Percentiles rank a stretch among this genome's conserved stretches.
Conservation (phyloP, 2,113 vertebrate species). For the Ptychochromis oligacanthus region DNA sequence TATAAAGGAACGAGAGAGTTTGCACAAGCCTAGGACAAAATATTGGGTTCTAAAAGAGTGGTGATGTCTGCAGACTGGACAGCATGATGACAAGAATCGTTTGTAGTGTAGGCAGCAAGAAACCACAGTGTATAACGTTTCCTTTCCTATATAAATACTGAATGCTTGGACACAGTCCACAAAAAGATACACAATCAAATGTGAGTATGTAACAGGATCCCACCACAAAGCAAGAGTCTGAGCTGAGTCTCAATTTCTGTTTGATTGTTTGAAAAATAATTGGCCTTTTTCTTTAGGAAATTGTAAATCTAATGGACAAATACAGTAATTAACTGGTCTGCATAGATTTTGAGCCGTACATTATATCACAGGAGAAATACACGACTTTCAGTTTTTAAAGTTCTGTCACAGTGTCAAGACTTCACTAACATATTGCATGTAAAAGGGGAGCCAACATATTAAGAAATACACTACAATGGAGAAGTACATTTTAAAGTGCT, state of each 20-base stretch:
- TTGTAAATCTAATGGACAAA: too few species aligned
- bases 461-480: not conserved
- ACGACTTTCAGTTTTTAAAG: not conserved
- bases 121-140: slow-evolving; percentile 20
- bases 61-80: slow-evolving; percentile 1
- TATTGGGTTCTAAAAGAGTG: not conserved
- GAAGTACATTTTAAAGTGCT: too few species aligned
- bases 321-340: not conserved
- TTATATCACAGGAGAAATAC: not conserved
- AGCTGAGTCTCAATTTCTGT: not conserved
- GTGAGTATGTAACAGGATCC: not conserved
- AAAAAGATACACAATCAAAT: not conserved
- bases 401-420: not conserved
- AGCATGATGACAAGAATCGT: slow-evolving; percentile 4
- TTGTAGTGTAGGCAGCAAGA: slow-evolving; percentile 25
- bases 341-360: too few species aligned
- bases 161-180: not conserved
- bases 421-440: not conserved
- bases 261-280: not conserved
- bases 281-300: not conserved
- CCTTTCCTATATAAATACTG: not conserved
- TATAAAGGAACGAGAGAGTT: not conserved
- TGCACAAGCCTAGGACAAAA: not conserved
- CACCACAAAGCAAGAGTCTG: not conserved
- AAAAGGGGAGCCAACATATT: not conserved